phyloP scores from a whole-genome alignment of 2,113 vertebrate species.

The Prunella himalayana region DNA sequence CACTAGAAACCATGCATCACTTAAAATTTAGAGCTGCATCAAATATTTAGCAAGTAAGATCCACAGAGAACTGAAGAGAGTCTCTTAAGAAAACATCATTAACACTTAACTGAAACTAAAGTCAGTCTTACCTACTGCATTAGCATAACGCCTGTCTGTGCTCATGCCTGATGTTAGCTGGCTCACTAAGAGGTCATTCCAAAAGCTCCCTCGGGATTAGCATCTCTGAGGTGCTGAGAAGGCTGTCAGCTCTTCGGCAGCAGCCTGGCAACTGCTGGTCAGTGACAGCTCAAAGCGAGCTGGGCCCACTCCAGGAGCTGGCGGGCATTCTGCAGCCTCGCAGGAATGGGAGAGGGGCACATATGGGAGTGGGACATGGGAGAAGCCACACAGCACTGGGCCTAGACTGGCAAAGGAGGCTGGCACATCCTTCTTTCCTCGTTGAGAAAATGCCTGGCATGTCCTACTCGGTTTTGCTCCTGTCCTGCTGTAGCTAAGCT shows the following conservation, averaged over 20 bases:
- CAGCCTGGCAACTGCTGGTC: neutral
- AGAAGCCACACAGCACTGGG: neutral
- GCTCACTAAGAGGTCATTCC: neutral
- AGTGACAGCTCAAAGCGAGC: neutral
- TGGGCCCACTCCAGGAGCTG: neutral
- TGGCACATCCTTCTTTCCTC: neutral
- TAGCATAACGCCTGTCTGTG: neutral
- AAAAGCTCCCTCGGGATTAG: neutral
- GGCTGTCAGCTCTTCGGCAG: neutral
- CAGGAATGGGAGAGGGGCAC: neutral
- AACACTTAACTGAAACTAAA: neutral
- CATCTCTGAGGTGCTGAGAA: neutral
- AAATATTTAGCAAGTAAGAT: conserved; percentile 10
- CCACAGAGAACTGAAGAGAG: neutral
- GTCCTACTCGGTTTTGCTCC: neutral
- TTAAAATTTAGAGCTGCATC: neutral
- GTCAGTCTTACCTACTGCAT: neutral
- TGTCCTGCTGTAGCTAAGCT: neutral
- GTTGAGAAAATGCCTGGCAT: neutral
- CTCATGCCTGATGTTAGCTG: neutral
- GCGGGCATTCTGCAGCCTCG: neutral
- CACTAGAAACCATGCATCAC: neutral
- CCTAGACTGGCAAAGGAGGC: neutral
- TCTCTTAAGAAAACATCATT: neutral
- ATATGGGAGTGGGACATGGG: neutral